These are phyloP conservation scores for Orycteropus afer DNA, from an alignment of 2,113 vertebrate species.

Conservation along the genomic window DNA sequence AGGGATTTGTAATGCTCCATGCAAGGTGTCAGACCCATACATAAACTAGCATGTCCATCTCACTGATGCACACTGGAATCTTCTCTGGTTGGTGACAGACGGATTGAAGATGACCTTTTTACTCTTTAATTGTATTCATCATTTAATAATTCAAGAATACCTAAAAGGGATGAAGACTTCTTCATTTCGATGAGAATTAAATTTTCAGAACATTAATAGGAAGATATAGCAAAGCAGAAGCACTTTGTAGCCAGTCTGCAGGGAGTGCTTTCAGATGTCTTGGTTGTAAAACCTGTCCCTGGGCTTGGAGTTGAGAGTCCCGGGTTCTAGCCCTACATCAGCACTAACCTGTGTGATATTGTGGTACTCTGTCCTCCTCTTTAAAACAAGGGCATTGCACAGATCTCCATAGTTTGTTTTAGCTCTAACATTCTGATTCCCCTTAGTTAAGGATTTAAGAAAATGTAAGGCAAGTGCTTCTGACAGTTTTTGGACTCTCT, in stretches of 20 bases:
- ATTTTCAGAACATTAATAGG: background rate
- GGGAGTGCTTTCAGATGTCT: background rate
- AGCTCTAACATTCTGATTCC: slow-evolving; percentile 39
- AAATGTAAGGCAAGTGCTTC: slow-evolving; percentile 52
- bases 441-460: slow-evolving; percentile 54
- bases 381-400: background rate
- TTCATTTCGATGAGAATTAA: slow-evolving; percentile 23
- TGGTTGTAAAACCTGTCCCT: background rate
- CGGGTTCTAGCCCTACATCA: background rate
- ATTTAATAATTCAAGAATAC: slow-evolving; percentile 70
- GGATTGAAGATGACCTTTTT: slow-evolving; percentile 75
- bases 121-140: slow-evolving; percentile 72
- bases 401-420: background rate
- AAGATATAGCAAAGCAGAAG: slow-evolving; percentile 39
- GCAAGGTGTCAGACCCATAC: slow-evolving; percentile 73
- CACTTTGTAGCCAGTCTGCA: background rate
- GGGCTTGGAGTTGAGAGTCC: background rate
- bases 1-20: slow-evolving; percentile 70
- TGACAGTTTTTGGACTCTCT: slow-evolving; percentile 74
- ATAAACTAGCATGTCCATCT: slow-evolving; percentile 61
- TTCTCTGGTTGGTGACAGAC: slow-evolving; percentile 42
- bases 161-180: slow-evolving; percentile 40
- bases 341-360: background rate
- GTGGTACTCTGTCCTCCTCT: background rate
- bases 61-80: background rate